phyloP scores from a whole-genome alignment of 2,113 vertebrate species.

The Mus pahari region DNA sequence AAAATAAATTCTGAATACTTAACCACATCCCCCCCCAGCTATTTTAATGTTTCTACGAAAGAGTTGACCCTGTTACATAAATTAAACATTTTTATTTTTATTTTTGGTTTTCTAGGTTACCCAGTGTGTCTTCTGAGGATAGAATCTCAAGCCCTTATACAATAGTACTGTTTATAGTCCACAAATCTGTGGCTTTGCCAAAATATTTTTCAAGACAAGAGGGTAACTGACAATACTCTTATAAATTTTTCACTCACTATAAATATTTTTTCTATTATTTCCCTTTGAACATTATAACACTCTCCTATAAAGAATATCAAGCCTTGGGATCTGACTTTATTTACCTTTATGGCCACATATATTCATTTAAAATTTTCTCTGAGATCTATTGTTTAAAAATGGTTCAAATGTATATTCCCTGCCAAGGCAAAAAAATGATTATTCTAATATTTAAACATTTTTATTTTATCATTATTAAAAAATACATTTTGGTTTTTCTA shows the following conservation, averaged over 20 bases:
- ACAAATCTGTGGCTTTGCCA: constrained; percentile 43
- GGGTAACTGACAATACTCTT: constrained; percentile 55
- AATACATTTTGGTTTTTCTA: constrained; percentile 34
- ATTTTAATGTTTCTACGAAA: neutral
- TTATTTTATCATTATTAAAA: constrained; percentile 24
- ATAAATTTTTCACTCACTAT: constrained; percentile 17
- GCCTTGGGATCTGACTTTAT: constrained; percentile 13
- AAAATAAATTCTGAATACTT: neutral
- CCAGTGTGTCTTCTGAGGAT: neutral
- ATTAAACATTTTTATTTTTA: neutral
- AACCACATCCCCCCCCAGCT: neutral
- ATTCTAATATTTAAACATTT: neutral
- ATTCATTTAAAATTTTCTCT: constrained; percentile 20
- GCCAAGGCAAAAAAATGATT: neutral
- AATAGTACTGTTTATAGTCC: constrained; percentile 38
- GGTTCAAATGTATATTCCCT: constrained; percentile 31
- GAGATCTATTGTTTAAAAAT: constrained; percentile 46
- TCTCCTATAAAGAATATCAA: constrained; percentile 3
- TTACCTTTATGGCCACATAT: constrained; percentile 1
- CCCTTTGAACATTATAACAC: constrained; percentile 36
- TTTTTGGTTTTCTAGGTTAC: neutral
- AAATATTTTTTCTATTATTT: neutral
- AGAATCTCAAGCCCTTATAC: neutral
- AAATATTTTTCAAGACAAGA: constrained; percentile 60
- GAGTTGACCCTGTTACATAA: neutral